Conservation (phyloP, 2,888 invertebrate genomes). For the Strigamia crassipes region DNA sequence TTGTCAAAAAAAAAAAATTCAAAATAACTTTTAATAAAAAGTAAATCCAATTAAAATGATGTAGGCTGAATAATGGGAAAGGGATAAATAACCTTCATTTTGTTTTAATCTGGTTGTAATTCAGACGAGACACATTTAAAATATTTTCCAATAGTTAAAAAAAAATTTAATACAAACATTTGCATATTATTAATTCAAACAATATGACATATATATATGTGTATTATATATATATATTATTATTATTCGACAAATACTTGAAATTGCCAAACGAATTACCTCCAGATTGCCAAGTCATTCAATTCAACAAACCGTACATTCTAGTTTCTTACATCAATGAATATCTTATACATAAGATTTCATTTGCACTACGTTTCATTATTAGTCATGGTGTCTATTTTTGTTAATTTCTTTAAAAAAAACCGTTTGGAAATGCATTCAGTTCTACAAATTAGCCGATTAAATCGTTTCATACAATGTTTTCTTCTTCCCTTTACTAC, state of each 20-base stretch:
- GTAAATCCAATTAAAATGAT: background rate
- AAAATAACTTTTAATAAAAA: background rate
- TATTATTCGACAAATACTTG: slow-evolving; percentile 6
- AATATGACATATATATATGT: background rate
- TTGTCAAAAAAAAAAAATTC: background rate
- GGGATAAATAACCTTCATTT: background rate
- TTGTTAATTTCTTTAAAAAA: slow-evolving; percentile 7
- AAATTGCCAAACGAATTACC: slow-evolving; percentile 27
- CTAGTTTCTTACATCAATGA: slow-evolving; percentile 36
- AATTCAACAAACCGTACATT: slow-evolving; percentile 6
- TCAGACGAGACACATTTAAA: background rate
- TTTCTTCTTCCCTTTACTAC: slow-evolving; percentile 43
- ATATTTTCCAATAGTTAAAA: background rate
- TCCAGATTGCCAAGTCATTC: slow-evolving; percentile 8
- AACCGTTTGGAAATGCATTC: slow-evolving; percentile 27
- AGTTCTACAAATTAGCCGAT: slow-evolving; percentile 21
- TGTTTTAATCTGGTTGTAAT: slow-evolving; percentile 15
- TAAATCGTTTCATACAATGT: background rate
- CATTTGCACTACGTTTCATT: background rate
- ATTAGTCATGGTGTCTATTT: background rate
- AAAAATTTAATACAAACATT: slow-evolving; percentile 20
- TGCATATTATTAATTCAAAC: slow-evolving; percentile 33
- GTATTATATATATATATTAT: background rate
- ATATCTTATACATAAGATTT: background rate
- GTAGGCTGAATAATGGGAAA: slow-evolving; percentile 39